Base-by-base conservation (phyloP, 2,888 invertebrate genomes). In the Cabera pusaria region DNA sequence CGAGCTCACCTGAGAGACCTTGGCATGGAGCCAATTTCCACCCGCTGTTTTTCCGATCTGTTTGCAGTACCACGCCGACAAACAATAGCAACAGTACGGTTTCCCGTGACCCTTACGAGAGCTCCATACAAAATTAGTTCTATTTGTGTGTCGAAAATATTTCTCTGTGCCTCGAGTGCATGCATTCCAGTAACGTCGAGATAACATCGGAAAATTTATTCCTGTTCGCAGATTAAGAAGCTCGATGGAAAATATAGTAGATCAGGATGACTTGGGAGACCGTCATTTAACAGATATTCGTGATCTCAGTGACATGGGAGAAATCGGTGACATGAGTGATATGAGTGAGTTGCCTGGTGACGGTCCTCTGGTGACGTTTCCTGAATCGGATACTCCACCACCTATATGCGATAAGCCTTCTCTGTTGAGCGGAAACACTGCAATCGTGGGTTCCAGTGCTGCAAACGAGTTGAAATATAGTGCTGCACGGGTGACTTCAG, bases 401-500 rank as follows among this genome's bases (percentile, higher is more conserved):
- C 92, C 91, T 29, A 64, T 74, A 41, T 68, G 73, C 72, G 68
- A 90, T 62, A 65, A 89, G 73, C 71, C 91, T 56, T 80, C 74
- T 33, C 54, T 90, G 57, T 66, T 85, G 18, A 66, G 90, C 59
- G 72, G 91, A 49, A 81, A 76, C 70, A 65, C 87, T 43, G 69
- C 70, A 6, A 69, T 81, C 3, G 75, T 81, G 25, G 82, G 81
- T 1, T 71, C 83, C 5, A 83, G 67, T 57, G 61, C 78, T 4
- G 90, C 93, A 11, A 94, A 95, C 65, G 94, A 94, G 37, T 86
- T 96, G 51, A 96, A 95, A 74, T 96, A 94, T 71, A 95, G 96
- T 76, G 94, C 96, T 76, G 96, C 95, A 67, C 92, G 94, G 56
- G 93, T 93, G 76, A 94, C 94, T 47, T 95, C 95, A 34, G 93